These are phyloP conservation scores for Homarus americanus DNA, from an alignment of 1,140 invertebrate species.

Conservation along the genomic window DNA sequence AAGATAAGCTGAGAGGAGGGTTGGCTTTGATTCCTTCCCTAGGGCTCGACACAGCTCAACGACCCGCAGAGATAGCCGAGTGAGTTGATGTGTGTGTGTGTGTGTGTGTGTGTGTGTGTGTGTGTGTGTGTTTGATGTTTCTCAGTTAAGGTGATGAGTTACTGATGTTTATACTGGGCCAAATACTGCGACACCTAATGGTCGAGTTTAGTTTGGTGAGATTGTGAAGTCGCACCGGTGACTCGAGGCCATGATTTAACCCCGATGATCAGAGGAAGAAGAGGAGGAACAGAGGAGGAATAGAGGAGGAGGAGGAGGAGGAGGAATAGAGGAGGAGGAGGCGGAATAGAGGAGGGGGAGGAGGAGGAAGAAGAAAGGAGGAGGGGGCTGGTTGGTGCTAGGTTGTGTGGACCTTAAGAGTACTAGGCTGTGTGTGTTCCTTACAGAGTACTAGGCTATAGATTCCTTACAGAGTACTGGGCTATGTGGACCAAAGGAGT, in stretches of 20 bases:
- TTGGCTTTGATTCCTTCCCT: too few relatives aligned
- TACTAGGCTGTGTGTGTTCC: too few relatives aligned
- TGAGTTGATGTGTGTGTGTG: background rate
- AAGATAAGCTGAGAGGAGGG: background rate
- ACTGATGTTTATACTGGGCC: slow-evolving; percentile 32
- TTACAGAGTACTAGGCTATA: too few relatives aligned
- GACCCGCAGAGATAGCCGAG: too few relatives aligned
- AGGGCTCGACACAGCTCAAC: background rate
- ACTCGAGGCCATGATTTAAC: background rate
- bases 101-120: too few relatives aligned
- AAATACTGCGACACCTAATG: slow-evolving; percentile 34
- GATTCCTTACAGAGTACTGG: too few relatives aligned
- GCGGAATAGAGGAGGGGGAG: too few relatives aligned
- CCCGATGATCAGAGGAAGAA: background rate
- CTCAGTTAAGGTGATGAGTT: slow-evolving; percentile 36
- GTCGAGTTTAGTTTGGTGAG: slow-evolving; percentile 16
- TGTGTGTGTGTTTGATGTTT: slow-evolving; percentile 7
- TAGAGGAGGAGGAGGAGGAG: too few relatives aligned
- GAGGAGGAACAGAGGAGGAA: too few relatives aligned
- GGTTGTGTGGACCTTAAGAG: too few relatives aligned
- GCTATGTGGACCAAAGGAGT: too few relatives aligned
- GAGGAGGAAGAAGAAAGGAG: background rate
- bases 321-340: too few relatives aligned
- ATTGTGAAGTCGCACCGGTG: background rate
- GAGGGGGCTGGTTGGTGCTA: background rate